Base-by-base conservation (phyloP, 35 echinoderm and acorn worm species). In the Heliocidaris erythrogramma region DNA sequence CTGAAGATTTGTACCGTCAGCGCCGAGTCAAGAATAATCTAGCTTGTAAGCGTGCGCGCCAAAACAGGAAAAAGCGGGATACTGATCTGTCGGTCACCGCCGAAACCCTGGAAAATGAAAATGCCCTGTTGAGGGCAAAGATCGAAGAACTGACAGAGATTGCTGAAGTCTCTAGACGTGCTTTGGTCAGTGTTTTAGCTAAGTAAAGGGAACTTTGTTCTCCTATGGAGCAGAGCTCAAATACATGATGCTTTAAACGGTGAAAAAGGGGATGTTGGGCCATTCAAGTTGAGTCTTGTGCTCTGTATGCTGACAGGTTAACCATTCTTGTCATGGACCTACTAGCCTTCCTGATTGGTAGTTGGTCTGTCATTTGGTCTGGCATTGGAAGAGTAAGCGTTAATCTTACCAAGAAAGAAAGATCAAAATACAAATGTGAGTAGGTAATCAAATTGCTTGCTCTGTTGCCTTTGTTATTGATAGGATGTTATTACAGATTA, bases 91-190 rank as follows among this genome's bases (percentile, higher is more conserved):
- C 29, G 9, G 6, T 18, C 13, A 92, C 91, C 4, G 91, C 91
- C n/a, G 21, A 24, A 49, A 59, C 13, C 29, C 91, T 92, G 11
- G 91, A 92, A 24, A 48, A 32, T 11, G 91, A 92, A 48, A 92
- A 92, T 48, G 91, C 47, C 4, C 16, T 16, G n/a, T 48, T 92
- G 48, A 49, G 91, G 48, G 91, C 91, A 29, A 59, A 59, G 47
- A 92, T 92, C 12, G 49, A 92, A 92, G 91, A 92, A 48, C 91
- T 92, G 47, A 92, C 91, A 7, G 91, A 92, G 91, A 92, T 92
- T 59, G 91, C 91, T 30, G 91, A 92, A 59, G 12, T 59, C 47
- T 92, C 91, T 11, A 32, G 91, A 49, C 47, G 49, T 13, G 91
- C 91, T 92, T 48, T 92, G 47, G 49, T 92, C n/a, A 49, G 21